Evolutionary conservation across 2,113 vertebrate genomes (phyloP), one percentile per base, ranked within the genome.

Genomic region (Myrmophylax atrothorax): DNA sequence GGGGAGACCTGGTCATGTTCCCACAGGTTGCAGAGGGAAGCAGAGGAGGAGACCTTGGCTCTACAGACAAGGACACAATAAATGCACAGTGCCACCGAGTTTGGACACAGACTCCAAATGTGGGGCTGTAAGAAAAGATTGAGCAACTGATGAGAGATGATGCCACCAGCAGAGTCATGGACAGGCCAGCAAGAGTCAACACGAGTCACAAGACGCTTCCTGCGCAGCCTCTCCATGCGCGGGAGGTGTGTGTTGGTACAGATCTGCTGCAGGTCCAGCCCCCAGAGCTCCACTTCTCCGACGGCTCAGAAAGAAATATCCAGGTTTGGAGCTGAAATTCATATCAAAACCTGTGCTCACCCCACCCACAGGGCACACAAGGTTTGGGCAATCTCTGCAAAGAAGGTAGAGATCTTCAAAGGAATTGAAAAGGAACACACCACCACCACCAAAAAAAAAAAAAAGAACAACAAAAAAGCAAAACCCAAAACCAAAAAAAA

Each of bases 81-180:
- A 40, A 3, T 1, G 0, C 19, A 1, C 0, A 0, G 31, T 10
- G 31, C 26, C 38, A 2, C 37, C 0, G 5, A 6, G n/a, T 26
- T 64, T 29, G 20, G 68, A 14, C 70, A 16, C 16, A 22, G 37
- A 16, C 83, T 56, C 37, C 12, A 26, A 46, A 40, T 4, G 46
- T 15, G 42, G 26, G n/a, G 18, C 52, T 56, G 47, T 29, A 59
- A 79, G 59, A 55, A 76, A 44, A 68, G n/a, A 25, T 53, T 1
- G 0, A 77, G 63, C 14, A 20, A 13, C 18, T 0, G 10, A 10
- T 10, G 46, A 42, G 52, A 42, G 75, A 25, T 24, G 44, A 67
- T 75, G 35, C 76, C 1, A 0, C 55, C 53, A 25, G 33, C 2
- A 14, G 55, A 1, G 1, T 6, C 12, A 5, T 29, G 76, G 92